Percentiles rank a stretch among this genome's conserved stretches.
Evolutionary conservation across 2,888 invertebrate species (phyloP).

Genomic region (Brenthis ino): DNA sequence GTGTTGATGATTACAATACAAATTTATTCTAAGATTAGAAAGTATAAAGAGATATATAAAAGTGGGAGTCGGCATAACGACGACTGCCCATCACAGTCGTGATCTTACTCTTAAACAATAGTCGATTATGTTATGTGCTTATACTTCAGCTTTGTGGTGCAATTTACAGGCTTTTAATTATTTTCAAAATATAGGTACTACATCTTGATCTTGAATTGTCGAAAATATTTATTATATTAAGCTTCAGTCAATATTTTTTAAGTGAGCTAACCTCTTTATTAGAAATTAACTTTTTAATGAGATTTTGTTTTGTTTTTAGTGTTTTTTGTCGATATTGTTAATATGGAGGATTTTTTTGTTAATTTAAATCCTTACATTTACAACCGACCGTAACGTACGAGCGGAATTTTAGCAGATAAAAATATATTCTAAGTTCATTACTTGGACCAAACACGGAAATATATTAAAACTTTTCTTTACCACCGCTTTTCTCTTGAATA

Average conservation of each 20-base stretch:
- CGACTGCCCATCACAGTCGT: conserved; percentile 67
- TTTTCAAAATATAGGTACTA: neutral
- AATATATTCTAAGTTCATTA: neutral
- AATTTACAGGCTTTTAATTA: conserved; percentile 43
- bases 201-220: too few relatives aligned
- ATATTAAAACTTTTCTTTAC: conserved; percentile 37
- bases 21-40: conserved; percentile 45
- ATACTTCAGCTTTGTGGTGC: conserved; percentile 50
- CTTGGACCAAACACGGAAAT: conserved; percentile 17
- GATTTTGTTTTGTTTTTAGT: too few relatives aligned
- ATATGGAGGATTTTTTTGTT: too few relatives aligned
- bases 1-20: conserved; percentile 43
- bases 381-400: too few relatives aligned
- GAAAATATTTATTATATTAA: too few relatives aligned
- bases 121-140: conserved; percentile 70
- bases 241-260: too few relatives aligned
- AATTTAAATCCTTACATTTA: too few relatives aligned
- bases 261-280: too few relatives aligned
- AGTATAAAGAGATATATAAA: conserved; percentile 48
- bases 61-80: conserved; percentile 43
- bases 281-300: too few relatives aligned
- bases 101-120: conserved; percentile 67
- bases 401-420: too few relatives aligned
- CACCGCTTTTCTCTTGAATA: conserved; percentile 53
- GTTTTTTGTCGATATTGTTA: too few relatives aligned